Evolutionary conservation across 2,888 invertebrate genomes (phyloP).

Genomic region (Sphaerophoria rueppellii): DNA sequence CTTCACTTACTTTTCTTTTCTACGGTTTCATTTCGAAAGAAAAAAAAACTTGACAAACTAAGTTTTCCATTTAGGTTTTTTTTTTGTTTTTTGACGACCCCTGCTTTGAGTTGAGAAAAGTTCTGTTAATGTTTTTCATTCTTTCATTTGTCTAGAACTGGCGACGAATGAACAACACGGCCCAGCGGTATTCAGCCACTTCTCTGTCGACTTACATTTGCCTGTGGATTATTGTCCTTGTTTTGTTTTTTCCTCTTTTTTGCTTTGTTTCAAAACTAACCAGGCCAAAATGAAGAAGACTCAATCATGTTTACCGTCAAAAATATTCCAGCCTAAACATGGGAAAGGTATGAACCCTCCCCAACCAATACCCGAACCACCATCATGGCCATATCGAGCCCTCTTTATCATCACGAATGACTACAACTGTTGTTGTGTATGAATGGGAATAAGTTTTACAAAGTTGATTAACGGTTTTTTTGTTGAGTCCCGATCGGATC

Average conservation of each 20-base stretch:
- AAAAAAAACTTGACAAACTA: constrained; percentile 36
- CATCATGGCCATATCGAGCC: background rate
- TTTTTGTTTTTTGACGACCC: background rate
- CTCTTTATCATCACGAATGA: constrained; percentile 63
- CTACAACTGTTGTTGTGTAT: constrained; percentile 24
- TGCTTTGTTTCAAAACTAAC: constrained; percentile 17
- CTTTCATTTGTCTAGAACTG: constrained; percentile 9
- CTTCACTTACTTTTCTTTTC: constrained; percentile 23
- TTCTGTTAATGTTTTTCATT: constrained; percentile 47
- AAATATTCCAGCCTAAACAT: constrained; percentile 58
- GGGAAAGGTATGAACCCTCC: background rate
- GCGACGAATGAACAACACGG: background rate
- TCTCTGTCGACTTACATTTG: constrained; percentile 27
- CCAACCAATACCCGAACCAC: background rate
- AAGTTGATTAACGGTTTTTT: constrained; percentile 70
- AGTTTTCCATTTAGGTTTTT: constrained; percentile 1
- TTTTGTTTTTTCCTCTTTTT: background rate
- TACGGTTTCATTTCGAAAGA: constrained; percentile 5
- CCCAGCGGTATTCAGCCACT: background rate
- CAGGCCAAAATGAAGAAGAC: constrained; percentile 55
- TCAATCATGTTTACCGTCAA: constrained; percentile 64
- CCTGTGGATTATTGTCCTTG: constrained; percentile 24
- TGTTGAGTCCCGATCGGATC: background rate
- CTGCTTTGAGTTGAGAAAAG: background rate
- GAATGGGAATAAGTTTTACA: constrained; percentile 65